A percentile compares a stretch with the other conserved stretches of the same genome.
These are phyloP conservation scores for Medauroidea extradentata DNA, from an alignment of 1,140 invertebrate species.

Conservation along the genomic window DNA sequence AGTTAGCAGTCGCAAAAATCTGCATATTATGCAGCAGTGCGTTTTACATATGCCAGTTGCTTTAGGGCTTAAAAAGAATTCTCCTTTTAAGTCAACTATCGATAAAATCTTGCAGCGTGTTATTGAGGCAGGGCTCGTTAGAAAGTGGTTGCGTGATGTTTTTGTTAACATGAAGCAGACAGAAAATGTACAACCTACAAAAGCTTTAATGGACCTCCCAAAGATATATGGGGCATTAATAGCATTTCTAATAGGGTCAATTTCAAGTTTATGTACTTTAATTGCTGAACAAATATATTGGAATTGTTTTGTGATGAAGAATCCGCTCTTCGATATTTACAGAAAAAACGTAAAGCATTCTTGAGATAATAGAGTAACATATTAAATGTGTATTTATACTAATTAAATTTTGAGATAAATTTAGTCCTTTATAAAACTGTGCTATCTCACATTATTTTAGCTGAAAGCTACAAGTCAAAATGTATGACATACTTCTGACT, in stretches of 20 bases:
- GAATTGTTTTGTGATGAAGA: slow-evolving; percentile 55
- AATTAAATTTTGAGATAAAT: too few relatives aligned
- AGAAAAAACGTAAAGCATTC: slow-evolving; percentile 33
- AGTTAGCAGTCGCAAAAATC: slow-evolving; percentile 10
- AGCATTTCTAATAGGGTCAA: slow-evolving; percentile 61
- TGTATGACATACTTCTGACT: too few relatives aligned
- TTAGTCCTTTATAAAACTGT: too few relatives aligned
- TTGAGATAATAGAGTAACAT: too few relatives aligned
- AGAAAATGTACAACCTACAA: slow-evolving; percentile 47
- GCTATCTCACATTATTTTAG: too few relatives aligned
- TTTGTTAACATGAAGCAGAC: slow-evolving; percentile 51
- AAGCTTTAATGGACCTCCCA: slow-evolving; percentile 67
- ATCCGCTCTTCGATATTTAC: slow-evolving; percentile 61
- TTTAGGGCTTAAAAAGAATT: slow-evolving; percentile 74
- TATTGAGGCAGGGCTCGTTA: slow-evolving; percentile 61
- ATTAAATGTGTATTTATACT: too few relatives aligned
- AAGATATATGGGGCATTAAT: slow-evolving; percentile 74
- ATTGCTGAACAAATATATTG: slow-evolving; percentile 61
- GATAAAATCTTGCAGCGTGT: slow-evolving; percentile 45
- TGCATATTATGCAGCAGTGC: slow-evolving; percentile 78
- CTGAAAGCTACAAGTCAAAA: too few relatives aligned
- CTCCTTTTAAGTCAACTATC: slow-evolving; percentile 64
- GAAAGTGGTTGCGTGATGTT: slow-evolving; percentile 74
- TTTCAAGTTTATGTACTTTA: slow-evolving; percentile 52
- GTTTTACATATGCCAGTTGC: slow-evolving; percentile 75